A percentile compares a stretch with the other conserved stretches of the same genome.
Conservation (phyloP, 2,797 vertebrate genomes). For the Myotis myotis region DNA sequence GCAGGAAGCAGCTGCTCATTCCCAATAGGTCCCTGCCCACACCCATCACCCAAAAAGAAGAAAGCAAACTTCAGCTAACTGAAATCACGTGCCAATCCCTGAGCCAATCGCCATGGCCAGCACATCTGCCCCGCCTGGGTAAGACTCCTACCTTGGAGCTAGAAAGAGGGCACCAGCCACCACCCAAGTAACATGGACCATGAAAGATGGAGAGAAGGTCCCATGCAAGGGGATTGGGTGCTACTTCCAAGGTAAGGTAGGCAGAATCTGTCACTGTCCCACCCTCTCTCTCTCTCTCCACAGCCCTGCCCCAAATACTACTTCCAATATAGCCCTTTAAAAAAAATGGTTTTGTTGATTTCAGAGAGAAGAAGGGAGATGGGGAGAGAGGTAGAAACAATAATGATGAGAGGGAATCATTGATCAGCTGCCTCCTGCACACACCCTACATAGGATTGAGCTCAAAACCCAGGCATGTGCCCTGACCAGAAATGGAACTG, state of each 20-base stretch:
- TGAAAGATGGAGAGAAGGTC: no score
- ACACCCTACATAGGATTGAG: no score
- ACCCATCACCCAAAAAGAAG: neutral
- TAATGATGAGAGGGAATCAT: no score
- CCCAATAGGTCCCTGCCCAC: neutral
- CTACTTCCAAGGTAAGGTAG: neutral
- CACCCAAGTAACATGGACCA: neutral
- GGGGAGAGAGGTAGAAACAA: no score
- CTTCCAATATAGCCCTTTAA: rapidly evolving
- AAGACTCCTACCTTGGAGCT: neutral
- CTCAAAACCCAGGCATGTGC: no score
- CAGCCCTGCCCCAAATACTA: neutral
- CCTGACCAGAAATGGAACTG: no score
- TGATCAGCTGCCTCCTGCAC: no score
- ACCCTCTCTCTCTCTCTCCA: neutral
- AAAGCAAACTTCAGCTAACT: neutral
- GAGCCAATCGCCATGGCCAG: neutral
- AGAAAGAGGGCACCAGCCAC: neutral
- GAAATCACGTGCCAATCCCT: neutral
- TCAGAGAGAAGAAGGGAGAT: no score
- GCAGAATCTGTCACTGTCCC: no score
- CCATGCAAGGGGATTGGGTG: neutral
- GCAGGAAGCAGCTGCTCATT: neutral
- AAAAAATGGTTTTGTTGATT: no score
- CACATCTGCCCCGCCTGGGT: neutral